Evolutionary conservation across 2,888 invertebrate species (phyloP), one percentile per base, ranked within the genome.

Genomic region (Eristalinus sepulchralis): DNA sequence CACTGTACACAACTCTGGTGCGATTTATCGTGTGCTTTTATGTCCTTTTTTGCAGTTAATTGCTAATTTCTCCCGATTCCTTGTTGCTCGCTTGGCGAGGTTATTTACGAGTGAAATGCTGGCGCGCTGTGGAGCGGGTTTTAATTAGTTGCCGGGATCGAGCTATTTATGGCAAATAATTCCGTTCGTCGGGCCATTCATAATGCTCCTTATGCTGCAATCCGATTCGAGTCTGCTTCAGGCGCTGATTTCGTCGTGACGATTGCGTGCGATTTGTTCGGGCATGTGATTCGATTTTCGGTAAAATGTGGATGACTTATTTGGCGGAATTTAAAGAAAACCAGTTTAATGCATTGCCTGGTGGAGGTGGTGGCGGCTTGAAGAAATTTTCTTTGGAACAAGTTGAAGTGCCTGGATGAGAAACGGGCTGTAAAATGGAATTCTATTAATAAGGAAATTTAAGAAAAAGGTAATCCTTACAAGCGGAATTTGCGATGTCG

Each of bases 161-260:
- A 86, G 86, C 83, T 86, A 83, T 86, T 86, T 83, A 78, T 86
- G 86, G 83, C 71, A 75, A 78, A 83, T 86, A 83, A 86, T 79
- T 83, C 78, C 60, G 71, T 79, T 36, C 53, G 75, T 71, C 78
- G 75, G 75, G 83, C 78, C 67, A 86, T 83, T 83, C 86, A 83
- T 83, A 83, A 83, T 68, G 76, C 60, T 71, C 59, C 31, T 70
- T 47, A 47, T 47, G 47, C 47, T 47, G 17, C 17, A 47, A 17
- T 47, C 47, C 17, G 47, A 47, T 47, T 17, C 47, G 17, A 17
- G 57, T 63, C 6, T 63, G 6, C 63, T 8, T 34, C 17, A 4
- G 17, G 8, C 27, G 10, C 24, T 24, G 20, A 20, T n/a, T 27
- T 5, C 27, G 27, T 5, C 22, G 47, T 59, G 33, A 33, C 63